Base-by-base conservation (phyloP, 2,888 invertebrate genomes). In the Acrobasis consociella region DNA sequence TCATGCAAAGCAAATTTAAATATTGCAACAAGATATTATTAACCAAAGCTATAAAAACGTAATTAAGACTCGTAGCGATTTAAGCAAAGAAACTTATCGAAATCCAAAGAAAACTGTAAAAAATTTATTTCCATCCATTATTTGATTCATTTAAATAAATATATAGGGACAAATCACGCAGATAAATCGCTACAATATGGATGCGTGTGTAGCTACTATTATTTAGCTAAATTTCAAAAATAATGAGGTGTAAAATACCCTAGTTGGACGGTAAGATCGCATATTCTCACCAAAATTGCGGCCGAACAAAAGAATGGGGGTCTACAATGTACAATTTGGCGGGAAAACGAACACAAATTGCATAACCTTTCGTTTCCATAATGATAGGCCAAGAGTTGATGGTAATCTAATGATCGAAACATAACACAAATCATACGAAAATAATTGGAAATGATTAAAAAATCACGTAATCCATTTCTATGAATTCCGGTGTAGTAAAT, bases 291-390 rank as follows among this genome's bases (percentile, higher is more conserved):
- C 5, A 8, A 60, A 60, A 52, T 52, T 61, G 31, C 42, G 9
- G 10, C 11, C 31, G 31, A 53, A 61, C 61, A 61, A 61, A 53
- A 61, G 61, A 61, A 61, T 11, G 31, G 53, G 31, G 61, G 46
- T 61, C 39, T 31, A 61, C 22, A 31, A 22, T 60, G 39, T 51
- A 52, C 52, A 61, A 61, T 61, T 62, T 56, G 55, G 55, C 49
- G 62, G 16, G 62, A 62, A 55, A 46, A 37, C 13, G 13, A 9
- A 13, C 39, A 9, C n/a, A n/a, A 39, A 55, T 62, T 38, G 7
- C 55, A 49, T 55, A 60, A 60, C 38, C 31, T 39, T 11, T 39
- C 55, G 31, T 62, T 62, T 53, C n/a, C 16, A 31, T 53, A 53
- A 61, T 55, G 17, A 61, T 46, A 61, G 51, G 17, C 60, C 58